Evolutionary conservation across 2,888 invertebrate species (phyloP).

Genomic region (Apocheima hispidaria): DNA sequence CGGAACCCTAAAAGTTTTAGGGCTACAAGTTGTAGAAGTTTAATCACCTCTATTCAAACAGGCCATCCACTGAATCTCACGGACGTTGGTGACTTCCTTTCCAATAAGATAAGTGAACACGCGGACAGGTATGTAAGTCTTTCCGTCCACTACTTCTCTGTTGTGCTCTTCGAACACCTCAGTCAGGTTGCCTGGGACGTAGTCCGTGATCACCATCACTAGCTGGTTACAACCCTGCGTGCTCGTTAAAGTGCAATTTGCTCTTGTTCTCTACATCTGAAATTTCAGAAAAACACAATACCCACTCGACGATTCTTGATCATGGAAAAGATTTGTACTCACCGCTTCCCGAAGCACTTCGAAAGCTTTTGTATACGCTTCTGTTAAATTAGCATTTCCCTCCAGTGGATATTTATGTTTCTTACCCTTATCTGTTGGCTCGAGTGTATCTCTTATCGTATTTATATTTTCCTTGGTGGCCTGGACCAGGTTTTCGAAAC

Average conservation of each 20-base stretch:
- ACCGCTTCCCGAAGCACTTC: constrained; percentile 88
- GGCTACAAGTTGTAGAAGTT: too few relatives aligned
- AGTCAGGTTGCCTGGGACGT: constrained; percentile 94
- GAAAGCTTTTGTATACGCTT: constrained; percentile 94
- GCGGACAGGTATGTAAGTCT: constrained; percentile 92
- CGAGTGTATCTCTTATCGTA: constrained; percentile 90
- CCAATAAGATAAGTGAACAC: constrained; percentile 98
- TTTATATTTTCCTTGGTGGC: constrained; percentile 94
- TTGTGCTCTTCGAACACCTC: constrained; percentile 94
- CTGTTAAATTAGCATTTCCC: constrained; percentile 93
- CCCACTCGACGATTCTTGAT: neutral
- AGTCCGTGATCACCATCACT: constrained; percentile 98
- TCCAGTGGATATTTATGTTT: constrained; percentile 87
- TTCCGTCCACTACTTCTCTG: constrained; percentile 86
- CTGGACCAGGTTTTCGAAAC: constrained; percentile 95
- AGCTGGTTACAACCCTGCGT: constrained; percentile 94
- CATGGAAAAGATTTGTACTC: constrained; percentile 52
- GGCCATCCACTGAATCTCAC: constrained; percentile 97
- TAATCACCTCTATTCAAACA: constrained; percentile 94
- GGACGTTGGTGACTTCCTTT: constrained; percentile 95
- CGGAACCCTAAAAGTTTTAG: too few relatives aligned
- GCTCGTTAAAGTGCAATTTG: constrained; percentile 70
- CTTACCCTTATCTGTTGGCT: constrained; percentile 68
- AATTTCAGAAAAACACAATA: constrained; percentile 12
- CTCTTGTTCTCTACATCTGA: constrained; percentile 49